phyloP scores from a whole-genome alignment of 2,113 vertebrate species.

The Ia io region DNA sequence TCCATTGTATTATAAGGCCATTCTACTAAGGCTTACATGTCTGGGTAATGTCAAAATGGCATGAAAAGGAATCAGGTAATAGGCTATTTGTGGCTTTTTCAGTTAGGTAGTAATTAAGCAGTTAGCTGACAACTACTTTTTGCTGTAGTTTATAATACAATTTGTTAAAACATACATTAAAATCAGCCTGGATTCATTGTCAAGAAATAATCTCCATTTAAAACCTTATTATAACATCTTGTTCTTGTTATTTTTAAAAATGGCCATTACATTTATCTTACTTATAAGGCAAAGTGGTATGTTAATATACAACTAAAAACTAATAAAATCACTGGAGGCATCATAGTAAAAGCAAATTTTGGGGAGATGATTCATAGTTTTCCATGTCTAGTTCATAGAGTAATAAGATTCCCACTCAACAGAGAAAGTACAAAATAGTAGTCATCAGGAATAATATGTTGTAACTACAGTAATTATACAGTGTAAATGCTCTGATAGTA shows the following conservation, averaged over 20 bases:
- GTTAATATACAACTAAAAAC: conserved; percentile 27
- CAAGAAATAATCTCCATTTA: conserved; percentile 21
- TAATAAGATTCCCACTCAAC: not conserved
- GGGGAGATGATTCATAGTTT: conserved; percentile 1
- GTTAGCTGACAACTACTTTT: not conserved
- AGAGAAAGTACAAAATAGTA: not conserved
- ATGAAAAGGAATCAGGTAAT: not conserved
- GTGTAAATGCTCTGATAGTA: not conserved
- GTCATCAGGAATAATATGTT: not conserved
- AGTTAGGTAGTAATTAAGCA: not conserved
- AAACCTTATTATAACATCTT: not conserved
- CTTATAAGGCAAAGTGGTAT: conserved; percentile 2
- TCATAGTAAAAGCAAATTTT: not conserved
- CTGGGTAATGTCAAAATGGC: not conserved
- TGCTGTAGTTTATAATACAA: not conserved
- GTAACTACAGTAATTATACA: not conserved
- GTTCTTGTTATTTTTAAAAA: conserved; percentile 37
- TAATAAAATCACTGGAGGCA: conserved; percentile 26
- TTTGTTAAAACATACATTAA: not conserved
- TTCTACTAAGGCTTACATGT: not conserved
- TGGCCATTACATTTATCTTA: conserved; percentile 13
- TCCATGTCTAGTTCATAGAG: not conserved
- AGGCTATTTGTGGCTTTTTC: not conserved
- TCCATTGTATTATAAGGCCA: not conserved
- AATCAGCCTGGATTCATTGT: not conserved